Base-by-base conservation (phyloP, 1,140 invertebrate species). In the Pseudachorutes palmiensis region DNA sequence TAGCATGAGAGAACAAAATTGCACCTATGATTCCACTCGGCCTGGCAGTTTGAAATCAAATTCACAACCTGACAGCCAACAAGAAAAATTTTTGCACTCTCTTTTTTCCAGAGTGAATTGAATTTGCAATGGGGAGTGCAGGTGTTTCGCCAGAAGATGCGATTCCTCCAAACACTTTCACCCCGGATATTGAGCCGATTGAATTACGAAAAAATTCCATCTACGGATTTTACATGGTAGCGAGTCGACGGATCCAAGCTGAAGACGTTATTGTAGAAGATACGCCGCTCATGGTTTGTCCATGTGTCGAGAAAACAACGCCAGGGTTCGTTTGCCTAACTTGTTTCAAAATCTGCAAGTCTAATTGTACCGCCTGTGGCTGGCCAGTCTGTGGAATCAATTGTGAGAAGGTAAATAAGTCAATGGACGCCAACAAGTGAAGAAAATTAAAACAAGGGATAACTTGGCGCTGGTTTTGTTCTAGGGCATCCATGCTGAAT, bases 301-400 rank as follows among this genome's bases (percentile, higher is more conserved):
- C 61, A 3, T 26, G 61, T 41, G 3, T 14, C 3, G 33, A 16
- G 9, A 12, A 63, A 12, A 16, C 2, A 26, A 63, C 14, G 30
- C 22, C 2, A 26, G 26, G 12, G 9, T 12, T 24, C 26, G 24
- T 63, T 48, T 63, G 61, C 41, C 61, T 36, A 48, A 26, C 33
- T 32, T 63, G 61, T 48, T 63, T 45, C 24, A 63, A 63, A 29
- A 63, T 14, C 9, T 63, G 61, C 45, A 2, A 14, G 36, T 19
- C 2, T 5, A 41, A 48, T 45, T 63, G 61, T 28, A 9, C 30
- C 9, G 14, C 5, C 24, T 63, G 61, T 24, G 12, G 12, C 24
- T 63, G 61, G 61, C 61, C 61, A n/a, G 61, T 63, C 28, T 63
- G 61, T 26, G 61, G 31, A 3, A 5, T 2, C 3, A 63, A 22